These are phyloP conservation scores for Drosophila trapezifrons DNA, from an alignment of 1,140 invertebrate species.

Conservation along the genomic window DNA sequence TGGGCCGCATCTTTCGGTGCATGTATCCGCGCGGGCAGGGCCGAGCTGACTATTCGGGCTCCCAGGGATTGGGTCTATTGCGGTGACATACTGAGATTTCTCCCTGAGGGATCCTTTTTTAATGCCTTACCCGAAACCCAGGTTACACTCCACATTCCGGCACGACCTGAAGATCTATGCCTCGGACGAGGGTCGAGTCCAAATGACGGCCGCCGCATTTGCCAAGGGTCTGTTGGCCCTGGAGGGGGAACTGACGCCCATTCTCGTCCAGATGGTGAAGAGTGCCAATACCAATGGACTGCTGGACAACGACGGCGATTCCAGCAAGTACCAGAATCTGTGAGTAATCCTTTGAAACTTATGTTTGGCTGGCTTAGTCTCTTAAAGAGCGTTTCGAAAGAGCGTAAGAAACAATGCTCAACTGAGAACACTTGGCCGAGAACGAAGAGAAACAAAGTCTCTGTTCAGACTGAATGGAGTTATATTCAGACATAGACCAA, in stretches of 20 bases:
- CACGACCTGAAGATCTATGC: slow-evolving; percentile 99
- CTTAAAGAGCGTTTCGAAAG: too few species aligned
- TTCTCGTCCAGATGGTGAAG: slow-evolving; percentile 99
- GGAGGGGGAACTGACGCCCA: slow-evolving; percentile 99
- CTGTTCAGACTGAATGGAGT: too few species aligned
- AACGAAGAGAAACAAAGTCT: too few species aligned
- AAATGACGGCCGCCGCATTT: slow-evolving; percentile 99
- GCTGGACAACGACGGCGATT: slow-evolving; percentile 98
- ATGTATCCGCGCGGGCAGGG: slow-evolving; percentile 98
- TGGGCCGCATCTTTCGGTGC: slow-evolving; percentile 98
- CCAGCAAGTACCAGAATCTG: slow-evolving; percentile 97
- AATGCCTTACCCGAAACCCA: slow-evolving; percentile 41
- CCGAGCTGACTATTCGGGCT: slow-evolving; percentile 89
- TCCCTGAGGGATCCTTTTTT: not conserved
- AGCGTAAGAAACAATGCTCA: too few species aligned
- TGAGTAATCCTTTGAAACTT: slow-evolving; percentile 85
- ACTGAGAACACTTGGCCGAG: too few species aligned
- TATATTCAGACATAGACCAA: too few species aligned
- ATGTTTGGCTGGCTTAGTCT: too few species aligned
- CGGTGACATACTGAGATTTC: slow-evolving; percentile 81
- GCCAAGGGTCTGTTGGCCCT: slow-evolving; percentile 98
- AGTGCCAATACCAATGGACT: slow-evolving; percentile 99
- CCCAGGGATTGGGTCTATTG: slow-evolving; percentile 95
- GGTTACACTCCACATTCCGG: slow-evolving; percentile 98
- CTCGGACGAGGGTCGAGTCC: slow-evolving; percentile 98